Evolutionary conservation across 2,888 invertebrate genomes (phyloP).

Genomic region (Gari tellinella): DNA sequence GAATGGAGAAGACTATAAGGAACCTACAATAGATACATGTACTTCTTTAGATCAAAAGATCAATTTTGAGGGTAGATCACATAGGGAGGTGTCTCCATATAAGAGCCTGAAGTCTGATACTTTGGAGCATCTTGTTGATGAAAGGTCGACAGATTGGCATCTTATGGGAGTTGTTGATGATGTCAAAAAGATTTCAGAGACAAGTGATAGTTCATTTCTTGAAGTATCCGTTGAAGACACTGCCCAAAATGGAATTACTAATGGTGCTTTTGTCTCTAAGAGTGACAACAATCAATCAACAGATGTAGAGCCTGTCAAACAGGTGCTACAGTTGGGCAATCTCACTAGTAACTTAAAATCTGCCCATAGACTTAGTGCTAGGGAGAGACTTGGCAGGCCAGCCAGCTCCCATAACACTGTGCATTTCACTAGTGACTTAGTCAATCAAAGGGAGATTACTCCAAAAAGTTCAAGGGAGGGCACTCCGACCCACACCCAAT

Average conservation of each 20-base stretch:
- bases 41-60: conserved; percentile 12
- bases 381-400: background rate
- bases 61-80: conserved; percentile 26
- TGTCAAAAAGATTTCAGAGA: background rate
- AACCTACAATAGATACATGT: too few species aligned
- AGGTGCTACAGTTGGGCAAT: too few species aligned
- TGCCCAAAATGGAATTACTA: background rate
- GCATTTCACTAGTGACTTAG: conserved; percentile 46
- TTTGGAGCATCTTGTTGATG: too few species aligned
- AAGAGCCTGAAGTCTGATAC: background rate
- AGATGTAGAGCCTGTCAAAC: too few species aligned
- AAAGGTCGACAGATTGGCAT: background rate
- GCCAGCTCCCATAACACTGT: conserved; percentile 33
- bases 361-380: background rate
- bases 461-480: conserved; percentile 58
- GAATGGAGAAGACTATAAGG: too few species aligned
- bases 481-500: conserved; percentile 57
- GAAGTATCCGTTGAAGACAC: conserved; percentile 13
- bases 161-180: background rate
- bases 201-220: conserved; percentile 22
- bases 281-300: background rate
- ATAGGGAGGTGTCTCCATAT: background rate
- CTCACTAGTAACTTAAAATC: background rate
- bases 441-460: conserved; percentile 49
- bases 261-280: background rate